phyloP scores from a whole-genome alignment of 1,140 invertebrate species.

The Anagrus nilaparvatae region DNA sequence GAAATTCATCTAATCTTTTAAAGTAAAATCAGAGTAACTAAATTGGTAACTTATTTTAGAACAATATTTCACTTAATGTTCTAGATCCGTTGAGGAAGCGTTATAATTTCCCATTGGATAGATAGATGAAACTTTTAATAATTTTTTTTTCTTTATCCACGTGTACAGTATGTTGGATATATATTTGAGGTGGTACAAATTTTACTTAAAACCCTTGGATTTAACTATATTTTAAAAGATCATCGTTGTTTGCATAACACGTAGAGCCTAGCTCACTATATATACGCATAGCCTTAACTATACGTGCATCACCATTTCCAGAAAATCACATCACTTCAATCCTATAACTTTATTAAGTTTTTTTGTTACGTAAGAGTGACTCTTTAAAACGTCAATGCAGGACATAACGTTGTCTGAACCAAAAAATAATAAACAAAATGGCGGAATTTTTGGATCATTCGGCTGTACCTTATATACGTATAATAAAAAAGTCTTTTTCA shows the following conservation, averaged over 20 bases:
- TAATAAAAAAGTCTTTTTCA: too few species aligned
- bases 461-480: slow-evolving; percentile 18
- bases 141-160: slow-evolving; percentile 11
- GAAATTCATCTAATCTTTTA: too few species aligned
- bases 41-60: too few species aligned
- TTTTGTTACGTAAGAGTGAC: slow-evolving; percentile 8
- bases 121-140: slow-evolving; percentile 2
- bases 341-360: slow-evolving; percentile 7
- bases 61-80: too few species aligned
- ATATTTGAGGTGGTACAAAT: slow-evolving; percentile 10
- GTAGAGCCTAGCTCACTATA: too few species aligned
- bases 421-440: slow-evolving; percentile 16
- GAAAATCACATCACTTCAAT: slow-evolving; percentile 15
- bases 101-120: too few species aligned
- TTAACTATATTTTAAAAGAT: slow-evolving; percentile 3
- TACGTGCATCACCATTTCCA: slow-evolving; percentile 13
- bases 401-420: slow-evolving; percentile 16
- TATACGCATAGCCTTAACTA: slow-evolving; percentile 21
- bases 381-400: slow-evolving; percentile 9
- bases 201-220: slow-evolving; percentile 9
- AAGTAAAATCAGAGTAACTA: too few species aligned
- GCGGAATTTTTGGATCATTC: background rate
- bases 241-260: too few species aligned
- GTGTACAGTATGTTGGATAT: slow-evolving; percentile 12
- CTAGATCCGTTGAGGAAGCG: too few species aligned